phyloP scores from a whole-genome alignment of 2,797 vertebrate species.

The Austrolebias charrua region DNA sequence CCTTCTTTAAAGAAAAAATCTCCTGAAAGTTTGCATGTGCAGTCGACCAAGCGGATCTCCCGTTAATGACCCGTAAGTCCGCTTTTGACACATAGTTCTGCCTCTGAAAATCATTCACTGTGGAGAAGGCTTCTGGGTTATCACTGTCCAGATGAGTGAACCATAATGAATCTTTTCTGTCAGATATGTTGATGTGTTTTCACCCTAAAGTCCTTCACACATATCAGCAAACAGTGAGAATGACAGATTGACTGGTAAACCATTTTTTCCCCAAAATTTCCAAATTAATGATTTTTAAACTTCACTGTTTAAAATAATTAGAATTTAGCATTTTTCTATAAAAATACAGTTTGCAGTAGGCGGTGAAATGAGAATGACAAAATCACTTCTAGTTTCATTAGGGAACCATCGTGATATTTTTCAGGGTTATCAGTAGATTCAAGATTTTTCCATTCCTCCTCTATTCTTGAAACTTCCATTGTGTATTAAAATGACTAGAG shows the following conservation, averaged over 20 bases:
- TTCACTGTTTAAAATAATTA: too few species aligned
- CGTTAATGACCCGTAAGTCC: constrained; percentile 6
- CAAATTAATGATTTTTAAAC: constrained; percentile 11
- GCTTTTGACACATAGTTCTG: constrained; percentile 1
- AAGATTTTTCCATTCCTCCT: background rate
- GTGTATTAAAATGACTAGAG: background rate
- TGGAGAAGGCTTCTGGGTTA: background rate
- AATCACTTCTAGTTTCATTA: too few species aligned
- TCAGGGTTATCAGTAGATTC: too few species aligned
- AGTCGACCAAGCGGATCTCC: background rate
- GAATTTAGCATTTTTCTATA: too few species aligned
- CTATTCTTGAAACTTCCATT: constrained; percentile 10
- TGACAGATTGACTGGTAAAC: background rate
- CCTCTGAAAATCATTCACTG: background rate
- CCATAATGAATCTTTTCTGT: constrained; percentile 3
- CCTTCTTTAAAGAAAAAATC: background rate
- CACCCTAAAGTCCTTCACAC: background rate
- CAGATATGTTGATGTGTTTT: constrained; percentile 1
- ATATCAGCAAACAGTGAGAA: background rate
- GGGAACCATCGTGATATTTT: too few species aligned
- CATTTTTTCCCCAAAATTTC: background rate
- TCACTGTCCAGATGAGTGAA: background rate
- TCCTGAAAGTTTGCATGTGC: background rate
- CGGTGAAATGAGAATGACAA: too few species aligned
- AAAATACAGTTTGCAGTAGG: too few species aligned